Base-by-base conservation (phyloP, 2,797 vertebrate species). In the Typhlichthys subterraneus region DNA sequence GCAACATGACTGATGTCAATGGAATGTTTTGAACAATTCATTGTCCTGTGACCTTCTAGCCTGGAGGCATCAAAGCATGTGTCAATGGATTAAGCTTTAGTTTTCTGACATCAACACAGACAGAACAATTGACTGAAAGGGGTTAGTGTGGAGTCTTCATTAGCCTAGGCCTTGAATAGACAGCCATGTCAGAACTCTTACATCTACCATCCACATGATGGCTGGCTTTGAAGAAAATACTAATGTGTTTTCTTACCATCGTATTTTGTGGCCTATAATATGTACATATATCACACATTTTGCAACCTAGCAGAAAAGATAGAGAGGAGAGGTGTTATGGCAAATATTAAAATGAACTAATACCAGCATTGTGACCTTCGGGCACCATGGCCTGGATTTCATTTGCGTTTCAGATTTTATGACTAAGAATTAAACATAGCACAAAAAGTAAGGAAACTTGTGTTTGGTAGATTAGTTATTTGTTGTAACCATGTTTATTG, bases 21-120 rank as follows among this genome's bases (percentile, higher is more conserved):
- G 51, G 65, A 79, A 77, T 63, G 46, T 61, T 53, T 63, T 2
- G 0, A 5, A 57, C 62, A 59, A 63, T 49, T 63, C 65, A 74
- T 71, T 73, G 65, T 61, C 57, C 17, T 0, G 65, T 76, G 81
- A 83, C 65, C 72, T 63, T 19, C 2, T 10, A 45, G 47, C 47
- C 65, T 63, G 69, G 46, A 58, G 68, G 17, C 72, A 63, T 73
- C 63, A 69, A 64, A 75, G 65, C 59, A 55, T 53, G 10, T 38
- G 23, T 14, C 13, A n/a, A 53, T 60, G 50, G 0, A 29, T 29
- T 29, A 29, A 29, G 50, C 23, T 74, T 76, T 63, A 55, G 12
- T 53, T 67, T 59, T 51, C 50, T 42, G 70, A 71, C 63, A 59
- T 77, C 60, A 70, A 10, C 13, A 48, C 45, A n/a, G 48, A 63